Conservation (phyloP, 2,113 vertebrate genomes). For the Zingel zingel region DNA sequence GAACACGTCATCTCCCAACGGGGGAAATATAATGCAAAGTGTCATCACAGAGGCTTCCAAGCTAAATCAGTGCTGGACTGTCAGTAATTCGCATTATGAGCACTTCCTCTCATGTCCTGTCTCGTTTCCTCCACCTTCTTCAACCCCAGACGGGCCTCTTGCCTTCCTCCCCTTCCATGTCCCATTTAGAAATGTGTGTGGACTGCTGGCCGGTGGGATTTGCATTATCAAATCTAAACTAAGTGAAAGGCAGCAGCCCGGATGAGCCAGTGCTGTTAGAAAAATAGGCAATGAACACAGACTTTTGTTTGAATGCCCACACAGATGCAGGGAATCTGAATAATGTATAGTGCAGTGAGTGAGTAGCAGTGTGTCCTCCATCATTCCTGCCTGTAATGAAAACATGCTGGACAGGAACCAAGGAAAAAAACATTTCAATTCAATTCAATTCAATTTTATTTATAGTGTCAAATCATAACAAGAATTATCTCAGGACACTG, state of each 20-base stretch:
- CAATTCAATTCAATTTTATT: too few species aligned
- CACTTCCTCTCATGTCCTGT: background rate
- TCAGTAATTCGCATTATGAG: constrained; percentile 1
- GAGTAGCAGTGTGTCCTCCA: background rate
- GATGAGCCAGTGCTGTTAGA: background rate
- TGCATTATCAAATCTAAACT: constrained; percentile 40
- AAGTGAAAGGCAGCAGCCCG: constrained; percentile 9
- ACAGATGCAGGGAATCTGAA: constrained; percentile 19
- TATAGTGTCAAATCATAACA: too few species aligned
- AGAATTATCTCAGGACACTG: too few species aligned
- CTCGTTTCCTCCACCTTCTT: constrained; percentile 16
- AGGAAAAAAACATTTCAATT: background rate
- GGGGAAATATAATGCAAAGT: background rate
- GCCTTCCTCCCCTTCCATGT: constrained; percentile 27
- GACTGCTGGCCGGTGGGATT: constrained; percentile 48
- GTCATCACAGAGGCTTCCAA: background rate
- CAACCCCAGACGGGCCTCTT: constrained; percentile 35
- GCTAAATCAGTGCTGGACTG: background rate
- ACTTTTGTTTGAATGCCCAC: constrained; percentile 8
- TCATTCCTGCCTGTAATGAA: background rate
- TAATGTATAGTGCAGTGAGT: background rate
- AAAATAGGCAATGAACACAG: constrained; percentile 7
- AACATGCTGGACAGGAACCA: background rate
- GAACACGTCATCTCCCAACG: background rate
- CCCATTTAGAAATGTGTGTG: constrained; percentile 20